phyloP scores from a whole-genome alignment of 2,888 invertebrate species.

The Phragmatobia fuliginosa region DNA sequence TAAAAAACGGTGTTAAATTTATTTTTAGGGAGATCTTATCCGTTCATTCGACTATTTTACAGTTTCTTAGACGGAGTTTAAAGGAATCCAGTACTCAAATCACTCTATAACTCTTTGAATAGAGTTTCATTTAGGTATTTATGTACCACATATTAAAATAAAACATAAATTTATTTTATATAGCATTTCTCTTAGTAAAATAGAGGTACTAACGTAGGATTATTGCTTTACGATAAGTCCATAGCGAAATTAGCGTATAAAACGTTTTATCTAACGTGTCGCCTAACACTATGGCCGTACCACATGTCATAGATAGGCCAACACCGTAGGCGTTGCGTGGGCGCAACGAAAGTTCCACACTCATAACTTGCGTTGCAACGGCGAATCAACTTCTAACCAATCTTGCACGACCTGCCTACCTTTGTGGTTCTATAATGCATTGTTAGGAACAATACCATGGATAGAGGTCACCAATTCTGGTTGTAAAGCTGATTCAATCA shows the following conservation, averaged over 20 bases:
- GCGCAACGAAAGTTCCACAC: conserved; percentile 77
- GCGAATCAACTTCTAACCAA: conserved; percentile 67
- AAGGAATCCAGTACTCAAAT: neutral
- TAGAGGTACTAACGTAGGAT: neutral
- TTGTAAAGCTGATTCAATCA: conserved; percentile 67
- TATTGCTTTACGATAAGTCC: neutral
- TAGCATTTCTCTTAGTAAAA: neutral
- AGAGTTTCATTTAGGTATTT: neutral
- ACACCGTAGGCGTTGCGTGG: conserved; percentile 79
- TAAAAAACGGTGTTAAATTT: neutral
- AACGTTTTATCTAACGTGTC: conserved; percentile 21
- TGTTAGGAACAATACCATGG: conserved; percentile 10
- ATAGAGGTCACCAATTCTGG: conserved; percentile 59
- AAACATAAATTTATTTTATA: neutral
- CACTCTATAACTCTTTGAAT: neutral
- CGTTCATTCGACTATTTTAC: neutral
- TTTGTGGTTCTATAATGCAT: conserved; percentile 30
- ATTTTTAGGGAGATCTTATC: neutral
- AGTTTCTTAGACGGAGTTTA: neutral
- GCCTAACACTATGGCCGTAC: conserved; percentile 56
- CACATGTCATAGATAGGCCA: conserved; percentile 64
- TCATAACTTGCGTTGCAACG: conserved; percentile 75
- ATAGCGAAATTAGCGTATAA: neutral
- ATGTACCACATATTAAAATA: neutral
- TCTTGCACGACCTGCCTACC: conserved; percentile 50